Conservation (phyloP, 2,797 vertebrate species). For the Periophthalmus magnuspinnatus region DNA sequence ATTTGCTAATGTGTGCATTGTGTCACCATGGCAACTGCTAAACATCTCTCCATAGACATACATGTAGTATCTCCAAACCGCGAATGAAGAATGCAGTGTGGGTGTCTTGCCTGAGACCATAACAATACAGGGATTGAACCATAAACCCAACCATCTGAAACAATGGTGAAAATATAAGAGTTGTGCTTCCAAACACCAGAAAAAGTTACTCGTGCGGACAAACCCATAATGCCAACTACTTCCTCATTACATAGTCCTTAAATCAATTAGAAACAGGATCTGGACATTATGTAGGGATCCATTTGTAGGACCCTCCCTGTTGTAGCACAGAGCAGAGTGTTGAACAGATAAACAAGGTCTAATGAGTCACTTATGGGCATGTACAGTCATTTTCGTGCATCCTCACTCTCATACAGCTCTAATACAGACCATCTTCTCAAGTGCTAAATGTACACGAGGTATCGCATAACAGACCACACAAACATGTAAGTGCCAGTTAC, state of each 20-base stretch:
- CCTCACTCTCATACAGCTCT: background rate
- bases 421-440: constrained; percentile 32
- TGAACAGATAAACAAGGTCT: constrained; percentile 51
- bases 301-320: background rate
- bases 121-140: no score
- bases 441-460: constrained; percentile 22
- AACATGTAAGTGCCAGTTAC: constrained; percentile 55
- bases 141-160: no score
- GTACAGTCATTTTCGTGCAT: constrained; percentile 29
- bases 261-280: background rate
- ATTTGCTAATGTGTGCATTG: no score
- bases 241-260: background rate
- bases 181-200: background rate
- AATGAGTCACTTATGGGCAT: constrained; percentile 49
- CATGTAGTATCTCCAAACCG: no score
- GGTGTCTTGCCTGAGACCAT: no score
- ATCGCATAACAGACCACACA: constrained; percentile 48
- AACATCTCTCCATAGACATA: no score
- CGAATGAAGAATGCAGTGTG: no score
- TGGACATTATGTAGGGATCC: background rate
- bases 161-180: no score
- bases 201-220: background rate
- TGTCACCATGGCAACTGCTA: no score
- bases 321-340: constrained; percentile 12
- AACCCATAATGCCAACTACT: background rate